A percentile compares a stretch with the other conserved stretches of the same genome.
These are phyloP conservation scores for Esox niger DNA, from an alignment of 2,113 vertebrate genomes.

Conservation along the genomic window DNA sequence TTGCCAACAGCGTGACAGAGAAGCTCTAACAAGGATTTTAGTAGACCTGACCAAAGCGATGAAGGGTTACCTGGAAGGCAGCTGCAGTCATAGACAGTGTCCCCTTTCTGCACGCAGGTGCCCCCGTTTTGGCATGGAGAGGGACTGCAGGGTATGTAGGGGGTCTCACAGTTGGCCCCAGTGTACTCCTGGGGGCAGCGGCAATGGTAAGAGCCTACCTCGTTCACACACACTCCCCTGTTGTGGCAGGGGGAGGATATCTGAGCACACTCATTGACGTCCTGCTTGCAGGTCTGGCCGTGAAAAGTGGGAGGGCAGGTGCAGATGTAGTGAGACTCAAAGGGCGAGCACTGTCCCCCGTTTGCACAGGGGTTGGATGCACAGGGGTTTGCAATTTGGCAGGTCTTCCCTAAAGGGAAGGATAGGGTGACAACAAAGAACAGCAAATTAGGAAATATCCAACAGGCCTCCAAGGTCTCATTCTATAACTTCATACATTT, in stretches of 20 bases:
- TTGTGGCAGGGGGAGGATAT: conserved; percentile 78
- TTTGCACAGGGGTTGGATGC: conserved; percentile 97
- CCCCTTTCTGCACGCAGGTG: conserved; percentile 91
- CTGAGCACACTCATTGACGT: conserved; percentile 87
- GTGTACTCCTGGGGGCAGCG: conserved; percentile 88
- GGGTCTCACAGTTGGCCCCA: conserved; percentile 84
- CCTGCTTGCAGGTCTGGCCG: conserved; percentile 89
- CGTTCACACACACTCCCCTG: conserved; percentile 86
- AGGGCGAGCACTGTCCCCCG: conserved; percentile 86
- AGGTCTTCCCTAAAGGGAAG: conserved; percentile 80
- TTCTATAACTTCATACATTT: no score
- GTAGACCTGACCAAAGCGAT: conserved; percentile 22
- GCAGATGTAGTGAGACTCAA: conserved; percentile 86
- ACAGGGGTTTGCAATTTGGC: conserved; percentile 90
- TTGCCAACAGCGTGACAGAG: background rate
- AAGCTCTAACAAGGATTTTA: background rate
- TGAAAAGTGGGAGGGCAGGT: conserved; percentile 81
- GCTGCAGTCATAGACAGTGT: conserved; percentile 86
- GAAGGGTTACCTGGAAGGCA: conserved; percentile 88
- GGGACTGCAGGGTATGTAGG: conserved; percentile 92
- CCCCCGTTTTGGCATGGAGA: conserved; percentile 72
- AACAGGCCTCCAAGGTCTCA: background rate
- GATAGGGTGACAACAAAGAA: background rate
- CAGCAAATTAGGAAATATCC: background rate
- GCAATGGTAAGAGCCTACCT: conserved; percentile 93